Conservation (phyloP, 2,888 invertebrate species). For the Eurytoma californica region DNA sequence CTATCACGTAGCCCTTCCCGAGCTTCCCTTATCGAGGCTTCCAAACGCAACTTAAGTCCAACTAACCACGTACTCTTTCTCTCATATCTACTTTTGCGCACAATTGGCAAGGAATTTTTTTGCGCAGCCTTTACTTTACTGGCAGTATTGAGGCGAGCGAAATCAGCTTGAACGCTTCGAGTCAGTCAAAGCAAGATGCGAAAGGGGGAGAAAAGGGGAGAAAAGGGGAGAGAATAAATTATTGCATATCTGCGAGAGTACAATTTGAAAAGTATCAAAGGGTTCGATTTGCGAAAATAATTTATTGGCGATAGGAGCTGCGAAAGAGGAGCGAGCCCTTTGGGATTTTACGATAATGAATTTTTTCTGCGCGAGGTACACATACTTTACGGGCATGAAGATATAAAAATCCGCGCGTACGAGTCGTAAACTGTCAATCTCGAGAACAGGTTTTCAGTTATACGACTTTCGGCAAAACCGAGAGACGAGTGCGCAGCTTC, state of each 20-base stretch:
- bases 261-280: slow-evolving; percentile 59
- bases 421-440: slow-evolving; percentile 58
- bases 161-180: slow-evolving; percentile 43
- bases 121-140: slow-evolving; percentile 32
- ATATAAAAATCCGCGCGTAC: slow-evolving; percentile 56
- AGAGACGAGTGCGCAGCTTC: slow-evolving; percentile 5
- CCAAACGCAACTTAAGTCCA: slow-evolving; percentile 44
- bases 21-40: slow-evolving; percentile 39
- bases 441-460: slow-evolving; percentile 58
- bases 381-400: slow-evolving; percentile 57
- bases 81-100: not conserved
- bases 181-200: not conserved
- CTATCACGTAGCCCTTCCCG: slow-evolving; percentile 61
- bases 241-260: slow-evolving; percentile 56
- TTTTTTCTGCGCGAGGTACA: slow-evolving; percentile 50
- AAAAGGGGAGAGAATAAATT: slow-evolving; percentile 49
- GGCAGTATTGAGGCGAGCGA: slow-evolving; percentile 52
- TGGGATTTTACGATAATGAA: slow-evolving; percentile 59
- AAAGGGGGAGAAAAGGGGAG: slow-evolving; percentile 10
- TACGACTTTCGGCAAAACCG: slow-evolving; percentile 58
- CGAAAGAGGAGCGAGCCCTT: slow-evolving; percentile 49
- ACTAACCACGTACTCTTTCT: slow-evolving; percentile 37
- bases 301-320: slow-evolving; percentile 52
- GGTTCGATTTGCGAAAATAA: slow-evolving; percentile 58
- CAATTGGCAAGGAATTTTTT: too few relatives aligned